Evolutionary conservation across 2,797 vertebrate genomes (phyloP), one percentile per base, ranked within the genome.

Genomic region (Anabacerthia variegaticeps): DNA sequence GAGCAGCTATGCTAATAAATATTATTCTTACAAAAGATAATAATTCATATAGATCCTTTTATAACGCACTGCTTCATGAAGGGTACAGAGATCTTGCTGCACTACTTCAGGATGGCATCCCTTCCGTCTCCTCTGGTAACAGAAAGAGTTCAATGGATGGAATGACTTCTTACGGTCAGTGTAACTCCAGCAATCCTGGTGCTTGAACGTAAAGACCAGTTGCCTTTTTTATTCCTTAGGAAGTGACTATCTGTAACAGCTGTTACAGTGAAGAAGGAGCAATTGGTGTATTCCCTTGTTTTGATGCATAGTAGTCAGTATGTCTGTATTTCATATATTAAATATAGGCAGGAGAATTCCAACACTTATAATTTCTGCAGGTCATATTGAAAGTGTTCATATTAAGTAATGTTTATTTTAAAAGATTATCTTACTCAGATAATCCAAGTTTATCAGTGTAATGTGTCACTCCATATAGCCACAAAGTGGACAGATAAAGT

Each of bases 21-120:
- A 93, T 99, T 63, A 97, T 99, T 91, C 98, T 99, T 90, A 95
- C 78, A 58, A 99, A 99, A 97, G 98, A 99, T 97, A 99, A 99
- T 96, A 93, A 94, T 59, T 97, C 98, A 22, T 99, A 99, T 79
- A 98, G 99, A 95, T 99, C 99, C 18, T 99, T 99, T 97, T 99
- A 99, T 97, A 99, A 99, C 46, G 99, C 99, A 34, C 96, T 99
- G 11, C 96, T 99, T 58, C 98, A 98, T 2, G 99, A 99, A 96
- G 97, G 98, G 3, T 99, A 99, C 72, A 96, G 98, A 81, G 99
- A 99, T 96, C 98, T 99, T 93, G 99, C 99, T 72, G 97, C 71
- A 0, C 97, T 99, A 92, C 98, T 99, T 27, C 98, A 98, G 17
- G 94, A 93, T 1, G 98, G 97, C 63, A 96, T 99, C 82, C 99